phyloP scores from a whole-genome alignment of 2,113 vertebrate species.

The Scophthalmus maximus region DNA sequence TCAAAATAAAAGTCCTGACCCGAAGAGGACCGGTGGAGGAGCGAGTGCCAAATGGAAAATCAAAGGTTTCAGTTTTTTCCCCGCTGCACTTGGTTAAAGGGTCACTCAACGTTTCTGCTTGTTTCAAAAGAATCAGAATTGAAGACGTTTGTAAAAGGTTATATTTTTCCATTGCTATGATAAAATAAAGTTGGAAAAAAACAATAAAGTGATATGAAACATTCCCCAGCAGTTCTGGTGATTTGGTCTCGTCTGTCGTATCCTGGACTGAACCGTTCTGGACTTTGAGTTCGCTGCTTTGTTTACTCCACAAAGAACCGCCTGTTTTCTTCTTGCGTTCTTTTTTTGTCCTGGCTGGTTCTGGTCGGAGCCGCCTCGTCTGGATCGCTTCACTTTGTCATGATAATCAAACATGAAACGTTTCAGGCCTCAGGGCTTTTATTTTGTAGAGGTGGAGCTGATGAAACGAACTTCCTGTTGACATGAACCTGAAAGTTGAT shows the following conservation, averaged over 20 bases:
- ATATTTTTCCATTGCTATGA: conserved; percentile 99
- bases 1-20: conserved; percentile 39
- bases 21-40: conserved; percentile 64
- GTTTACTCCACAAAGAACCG: not conserved
- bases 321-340: not conserved
- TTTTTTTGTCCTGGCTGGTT: not conserved
- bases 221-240: conserved; percentile 88
- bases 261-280: conserved; percentile 36
- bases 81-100: conserved; percentile 85
- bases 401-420: not conserved
- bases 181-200: conserved; percentile 83
- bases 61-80: conserved; percentile 70
- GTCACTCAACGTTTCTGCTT: conserved; percentile 76
- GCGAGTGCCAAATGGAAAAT: conserved; percentile 90
- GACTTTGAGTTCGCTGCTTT: conserved; percentile 46
- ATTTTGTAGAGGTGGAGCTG: conserved; percentile 50
- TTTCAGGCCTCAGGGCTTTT: conserved; percentile 24
- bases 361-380: not conserved
- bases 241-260: conserved; percentile 64
- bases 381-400: not conserved
- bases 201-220: conserved; percentile 94
- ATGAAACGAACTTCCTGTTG: conserved; percentile 61
- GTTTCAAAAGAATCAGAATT: conserved; percentile 75
- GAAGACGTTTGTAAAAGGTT: conserved; percentile 96
- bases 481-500: conserved; percentile 53